Base-by-base conservation (phyloP, 2,797 vertebrate genomes). In the Aratinga solstitialis region DNA sequence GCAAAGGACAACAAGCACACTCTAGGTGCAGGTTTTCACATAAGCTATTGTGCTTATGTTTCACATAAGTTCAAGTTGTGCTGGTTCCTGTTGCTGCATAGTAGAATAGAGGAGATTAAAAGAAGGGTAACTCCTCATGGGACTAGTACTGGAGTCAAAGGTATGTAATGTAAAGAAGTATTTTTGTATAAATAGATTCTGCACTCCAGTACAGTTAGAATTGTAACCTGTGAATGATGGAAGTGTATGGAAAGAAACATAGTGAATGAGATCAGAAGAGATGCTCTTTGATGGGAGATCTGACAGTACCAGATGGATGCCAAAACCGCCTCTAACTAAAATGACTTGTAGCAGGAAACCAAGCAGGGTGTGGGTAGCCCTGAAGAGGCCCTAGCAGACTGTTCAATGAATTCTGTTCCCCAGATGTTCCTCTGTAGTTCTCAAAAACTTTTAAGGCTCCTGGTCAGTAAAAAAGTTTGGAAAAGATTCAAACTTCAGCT, bases 381-480 rank as follows among this genome's bases (percentile, higher is more conserved):
- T 54, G 68, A 77, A 92, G 91, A 95, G 45, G 48, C 53, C 84
- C 85, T 76, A 45, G 59, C 73, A 90, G 91, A 74, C 29, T 73
- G 48, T 74, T 94, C 90, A 90, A 93, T 89, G 86, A 89, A 94
- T 91, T 91, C 90, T 86, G 45, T 67, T 95, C 74, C 74, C 71
- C 74, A 94, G 89, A 93, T 82, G 47, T 82, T 95, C 59, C 91
- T 93, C 92, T 94, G 94, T 95, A 96, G 95, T 94, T 94, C 80
- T 94, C 56, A 94, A 80, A 96, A 94, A 45, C 51, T 94, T 96
- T 90, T 89, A 88, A 90, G 63, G 84, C 83, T 85, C 67, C 73
- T 88, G 89, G 91, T 84, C 78, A 87, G 82, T 94, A 77, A 71
- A 90, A 58, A 92, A 94, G 90, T 94, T 90, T 94, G 80, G 93